A percentile compares a stretch with the other conserved stretches of the same genome.
phyloP scores from a whole-genome alignment of 2,888 invertebrate genomes.

The Mimumesa dahlbomi region DNA sequence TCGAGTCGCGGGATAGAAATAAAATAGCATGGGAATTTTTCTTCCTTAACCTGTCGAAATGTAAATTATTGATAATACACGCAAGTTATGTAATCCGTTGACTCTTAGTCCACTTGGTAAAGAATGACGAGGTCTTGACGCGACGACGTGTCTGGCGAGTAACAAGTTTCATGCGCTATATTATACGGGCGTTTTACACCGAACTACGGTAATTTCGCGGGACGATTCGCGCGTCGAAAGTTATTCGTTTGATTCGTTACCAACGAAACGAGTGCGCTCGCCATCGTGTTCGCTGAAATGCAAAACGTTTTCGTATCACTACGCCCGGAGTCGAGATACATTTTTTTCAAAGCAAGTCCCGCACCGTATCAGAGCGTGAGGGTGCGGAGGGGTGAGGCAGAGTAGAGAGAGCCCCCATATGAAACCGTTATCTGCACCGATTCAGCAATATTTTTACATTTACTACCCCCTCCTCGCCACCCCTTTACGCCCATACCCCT shows the following conservation, averaged over 20 bases:
- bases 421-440: slow-evolving; percentile 77
- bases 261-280: slow-evolving; percentile 57
- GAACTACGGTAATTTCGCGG: slow-evolving; percentile 60
- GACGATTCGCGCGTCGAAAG: slow-evolving; percentile 65
- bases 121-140: not conserved
- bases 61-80: no score
- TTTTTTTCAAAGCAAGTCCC: slow-evolving; percentile 74
- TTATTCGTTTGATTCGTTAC: slow-evolving; percentile 67
- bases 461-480: slow-evolving; percentile 58
- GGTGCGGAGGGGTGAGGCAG: slow-evolving; percentile 13
- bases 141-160: slow-evolving; percentile 2
- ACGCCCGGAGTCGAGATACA: slow-evolving; percentile 70
- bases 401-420: slow-evolving; percentile 68
- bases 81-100: no score
- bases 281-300: slow-evolving; percentile 70
- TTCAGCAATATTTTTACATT: slow-evolving; percentile 78
- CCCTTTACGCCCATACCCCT: slow-evolving; percentile 60
- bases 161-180: slow-evolving; percentile 12
- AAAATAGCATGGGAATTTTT: no score
- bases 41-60: no score
- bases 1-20: no score
- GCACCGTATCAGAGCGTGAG: slow-evolving; percentile 60
- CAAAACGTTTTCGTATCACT: slow-evolving; percentile 73
- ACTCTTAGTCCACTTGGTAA: no score
- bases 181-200: slow-evolving; percentile 51